phyloP scores from a whole-genome alignment of 2,888 invertebrate species.

The Volucella bombylans region DNA sequence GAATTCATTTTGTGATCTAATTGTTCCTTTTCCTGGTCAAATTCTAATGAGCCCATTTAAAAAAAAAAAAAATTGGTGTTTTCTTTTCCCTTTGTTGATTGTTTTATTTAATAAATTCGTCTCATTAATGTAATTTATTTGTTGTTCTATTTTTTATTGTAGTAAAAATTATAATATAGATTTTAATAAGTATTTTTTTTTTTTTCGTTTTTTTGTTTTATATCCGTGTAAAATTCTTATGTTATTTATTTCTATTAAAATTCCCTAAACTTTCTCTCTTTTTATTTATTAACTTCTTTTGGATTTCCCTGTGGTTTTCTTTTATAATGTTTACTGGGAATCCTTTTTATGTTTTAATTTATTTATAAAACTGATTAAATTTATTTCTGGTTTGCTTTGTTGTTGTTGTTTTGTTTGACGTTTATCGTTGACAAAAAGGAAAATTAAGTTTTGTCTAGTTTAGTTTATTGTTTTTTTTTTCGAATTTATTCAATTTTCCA shows the following conservation, averaged over 20 bases:
- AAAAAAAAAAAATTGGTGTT: constrained; percentile 35
- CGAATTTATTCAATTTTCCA: constrained; percentile 21
- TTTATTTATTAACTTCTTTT: background rate
- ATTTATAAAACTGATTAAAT: background rate
- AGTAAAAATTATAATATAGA: constrained; percentile 21
- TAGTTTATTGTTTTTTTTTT: constrained; percentile 23
- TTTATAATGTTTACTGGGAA: constrained; percentile 20
- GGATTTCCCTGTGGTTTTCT: background rate
- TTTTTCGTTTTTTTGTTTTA: background rate
- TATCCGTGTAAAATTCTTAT: constrained; percentile 23
- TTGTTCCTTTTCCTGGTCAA: constrained; percentile 20
- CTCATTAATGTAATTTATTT: constrained; percentile 33
- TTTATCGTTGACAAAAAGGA: constrained; percentile 32
- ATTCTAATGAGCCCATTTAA: constrained; percentile 29
- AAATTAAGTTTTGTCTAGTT: constrained; percentile 16
- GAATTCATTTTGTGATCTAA: constrained; percentile 60
- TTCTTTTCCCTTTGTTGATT: constrained; percentile 37
- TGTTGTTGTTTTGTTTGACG: constrained; percentile 23
- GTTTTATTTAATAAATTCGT: constrained; percentile 54
- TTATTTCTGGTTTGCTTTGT: background rate
- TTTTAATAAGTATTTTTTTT: constrained; percentile 1
- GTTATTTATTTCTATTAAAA: constrained; percentile 25
- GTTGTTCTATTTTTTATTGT: background rate
- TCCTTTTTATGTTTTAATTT: constrained; percentile 3
- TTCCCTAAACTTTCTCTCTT: constrained; percentile 40